Percentiles rank a stretch among this genome's conserved stretches.
Evolutionary conservation across 92 coral and sea anemone genomes (phyloP).

Genomic region (Bergia puertoricense): DNA sequence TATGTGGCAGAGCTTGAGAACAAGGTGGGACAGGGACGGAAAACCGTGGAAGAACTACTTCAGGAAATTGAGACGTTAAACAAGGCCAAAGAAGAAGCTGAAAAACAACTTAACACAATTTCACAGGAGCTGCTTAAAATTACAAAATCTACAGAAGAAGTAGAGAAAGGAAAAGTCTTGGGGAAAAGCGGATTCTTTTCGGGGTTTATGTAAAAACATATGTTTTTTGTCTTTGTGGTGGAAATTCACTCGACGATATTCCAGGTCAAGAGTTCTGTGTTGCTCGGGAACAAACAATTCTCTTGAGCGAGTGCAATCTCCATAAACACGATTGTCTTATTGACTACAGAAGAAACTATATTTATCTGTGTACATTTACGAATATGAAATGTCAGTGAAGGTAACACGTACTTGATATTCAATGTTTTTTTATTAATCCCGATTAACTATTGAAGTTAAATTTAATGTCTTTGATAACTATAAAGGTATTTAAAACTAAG

Average conservation of each 20-base stretch:
- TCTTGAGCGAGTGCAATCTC: not conserved
- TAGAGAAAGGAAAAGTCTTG: slow-evolving; percentile 62
- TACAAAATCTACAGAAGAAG: slow-evolving; percentile 81
- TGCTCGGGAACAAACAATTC: not conserved
- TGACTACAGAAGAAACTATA: no score
- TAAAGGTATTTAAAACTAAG: not conserved
- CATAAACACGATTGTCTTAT: not conserved
- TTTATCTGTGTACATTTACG: not conserved
- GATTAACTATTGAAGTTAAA: no score
- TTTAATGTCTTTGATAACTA: not conserved
- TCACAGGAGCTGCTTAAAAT: slow-evolving; percentile 69
- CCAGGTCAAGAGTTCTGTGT: not conserved
- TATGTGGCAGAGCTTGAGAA: slow-evolving; percentile 62
- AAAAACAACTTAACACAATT: slow-evolving; percentile 62
- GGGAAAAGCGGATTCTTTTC: slow-evolving; percentile 68
- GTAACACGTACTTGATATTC: no score
- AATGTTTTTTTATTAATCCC: no score
- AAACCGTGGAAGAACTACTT: slow-evolving; percentile 49
- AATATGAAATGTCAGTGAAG: no score
- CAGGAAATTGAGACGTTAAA: slow-evolving; percentile 62
- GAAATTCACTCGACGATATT: not conserved
- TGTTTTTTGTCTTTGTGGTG: not conserved
- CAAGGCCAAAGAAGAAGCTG: slow-evolving; percentile 58
- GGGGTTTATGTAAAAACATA: slow-evolving; percentile 5
- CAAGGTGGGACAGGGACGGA: slow-evolving; percentile 60